Percentiles rank a stretch among this genome's conserved stretches.
Conservation (phyloP, 2,113 vertebrate genomes). For the Hemichromis elongatus region DNA sequence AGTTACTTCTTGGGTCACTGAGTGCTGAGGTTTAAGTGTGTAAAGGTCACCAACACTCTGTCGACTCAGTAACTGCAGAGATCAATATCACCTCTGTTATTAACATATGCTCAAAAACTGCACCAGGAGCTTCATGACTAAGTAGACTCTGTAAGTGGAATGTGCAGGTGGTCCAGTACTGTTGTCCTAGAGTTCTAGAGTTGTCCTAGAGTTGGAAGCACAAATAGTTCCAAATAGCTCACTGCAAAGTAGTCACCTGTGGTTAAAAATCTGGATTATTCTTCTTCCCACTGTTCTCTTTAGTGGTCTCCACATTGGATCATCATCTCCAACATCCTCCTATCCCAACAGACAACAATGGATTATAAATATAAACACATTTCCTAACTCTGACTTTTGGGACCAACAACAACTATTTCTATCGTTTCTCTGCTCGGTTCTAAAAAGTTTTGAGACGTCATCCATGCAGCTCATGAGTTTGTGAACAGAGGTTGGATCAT, state of each 20-base stretch:
- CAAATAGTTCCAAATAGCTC: not conserved
- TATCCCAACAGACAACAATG: not conserved
- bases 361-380: not conserved
- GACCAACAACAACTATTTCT: not conserved
- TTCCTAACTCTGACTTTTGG: not conserved
- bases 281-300: not conserved
- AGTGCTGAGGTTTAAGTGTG: not conserved
- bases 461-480: not conserved
- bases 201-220: not conserved
- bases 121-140: not conserved
- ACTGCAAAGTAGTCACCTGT: not conserved
- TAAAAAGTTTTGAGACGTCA: not conserved
- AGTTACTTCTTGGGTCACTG: not conserved
- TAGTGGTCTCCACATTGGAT: not conserved
- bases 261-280: not conserved
- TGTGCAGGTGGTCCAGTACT: not conserved
- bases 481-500: too few species aligned
- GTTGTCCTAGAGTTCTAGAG: not conserved
- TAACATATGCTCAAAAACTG: not conserved
- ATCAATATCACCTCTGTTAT: not conserved
- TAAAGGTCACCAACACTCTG: not conserved
- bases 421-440: not conserved
- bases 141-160: not conserved
- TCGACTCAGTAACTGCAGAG: rapidly evolving
- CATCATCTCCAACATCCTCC: not conserved